Base-by-base conservation (phyloP, 2,113 vertebrate genomes). In the Lagopus muta region DNA sequence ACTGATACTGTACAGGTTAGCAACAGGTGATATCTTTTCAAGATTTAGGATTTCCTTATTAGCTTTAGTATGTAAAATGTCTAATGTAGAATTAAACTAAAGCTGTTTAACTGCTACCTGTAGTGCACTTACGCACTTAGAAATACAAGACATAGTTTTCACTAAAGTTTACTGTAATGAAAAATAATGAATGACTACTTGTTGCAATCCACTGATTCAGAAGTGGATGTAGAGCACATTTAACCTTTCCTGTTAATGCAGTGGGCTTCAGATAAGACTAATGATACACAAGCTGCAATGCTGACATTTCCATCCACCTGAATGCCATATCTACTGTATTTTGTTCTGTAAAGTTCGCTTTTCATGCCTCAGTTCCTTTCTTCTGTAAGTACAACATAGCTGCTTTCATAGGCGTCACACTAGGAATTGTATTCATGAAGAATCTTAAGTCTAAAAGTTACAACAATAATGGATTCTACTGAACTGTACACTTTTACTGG, bases 251-350 rank as follows among this genome's bases (percentile, higher is more conserved):
- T 71, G 16, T 72, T 57, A 66, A 77, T 3, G 13, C 64, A 82
- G 65, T 11, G 2, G 32, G 7, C 13, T 81, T 65, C 65, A 71
- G 52, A 11, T 15, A 71, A 67, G 62, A 82, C 10, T 32, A 13
- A 5, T 1, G 4, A 52, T 34, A 58, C 5, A 19, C 6, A 2
- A 16, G 6, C 27, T 62, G 11, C 15, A 50, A 8, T 1, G 2
- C 0, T 45, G 47, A 50, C 8, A 12, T 75, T 69, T 72, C 20
- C 72, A 25, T 48, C 11, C 62, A n/a, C 25, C 25, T 19, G 25
- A 81, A 78, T 27, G 15, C 13, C 54, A 19, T 22, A 28, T 18
- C 61, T 64, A 40, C 38, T 11, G 27, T 40, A 64, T 61, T 88
- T 74, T 48, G 6, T 17, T 57, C n/a, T 45, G 18, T 58, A 47